Evolutionary conservation across 2,113 vertebrate species (phyloP).

Genomic region (Casuarius casuarius): DNA sequence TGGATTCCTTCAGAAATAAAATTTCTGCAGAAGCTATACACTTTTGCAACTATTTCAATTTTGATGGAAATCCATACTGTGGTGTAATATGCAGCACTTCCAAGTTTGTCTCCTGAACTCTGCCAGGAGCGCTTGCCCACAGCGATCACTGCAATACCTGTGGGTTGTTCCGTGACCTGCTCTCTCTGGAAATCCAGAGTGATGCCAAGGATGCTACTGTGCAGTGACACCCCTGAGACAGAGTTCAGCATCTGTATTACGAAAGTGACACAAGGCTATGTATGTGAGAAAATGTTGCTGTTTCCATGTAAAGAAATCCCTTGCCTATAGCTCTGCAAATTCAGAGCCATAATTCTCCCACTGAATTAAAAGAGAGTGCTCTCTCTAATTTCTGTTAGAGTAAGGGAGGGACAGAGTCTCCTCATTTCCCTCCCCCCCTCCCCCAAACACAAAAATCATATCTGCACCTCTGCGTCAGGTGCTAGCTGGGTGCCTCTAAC

Average conservation of each 20-base stretch:
- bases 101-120: not conserved
- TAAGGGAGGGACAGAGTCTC: not conserved
- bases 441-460: not conserved
- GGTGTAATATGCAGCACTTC: not conserved
- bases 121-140: not conserved
- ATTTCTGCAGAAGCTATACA: not conserved
- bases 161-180: not conserved
- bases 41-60: not conserved
- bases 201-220: not conserved
- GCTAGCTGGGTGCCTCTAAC: not conserved
- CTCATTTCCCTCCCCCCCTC: not conserved
- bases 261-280: not conserved
- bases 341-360: not conserved
- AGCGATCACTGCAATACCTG: not conserved
- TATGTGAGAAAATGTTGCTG: not conserved
- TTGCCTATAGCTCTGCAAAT: not conserved
- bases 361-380: not conserved
- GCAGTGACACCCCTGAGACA: not conserved
- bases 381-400: not conserved
- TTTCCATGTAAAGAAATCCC: not conserved
- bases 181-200: not conserved
- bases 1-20: slow-evolving; percentile 12
- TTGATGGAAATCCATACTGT: not conserved
- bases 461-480: not conserved
- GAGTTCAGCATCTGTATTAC: not conserved